Evolutionary conservation across 2,797 vertebrate species (phyloP).

Genomic region (Galago senegalensis): DNA sequence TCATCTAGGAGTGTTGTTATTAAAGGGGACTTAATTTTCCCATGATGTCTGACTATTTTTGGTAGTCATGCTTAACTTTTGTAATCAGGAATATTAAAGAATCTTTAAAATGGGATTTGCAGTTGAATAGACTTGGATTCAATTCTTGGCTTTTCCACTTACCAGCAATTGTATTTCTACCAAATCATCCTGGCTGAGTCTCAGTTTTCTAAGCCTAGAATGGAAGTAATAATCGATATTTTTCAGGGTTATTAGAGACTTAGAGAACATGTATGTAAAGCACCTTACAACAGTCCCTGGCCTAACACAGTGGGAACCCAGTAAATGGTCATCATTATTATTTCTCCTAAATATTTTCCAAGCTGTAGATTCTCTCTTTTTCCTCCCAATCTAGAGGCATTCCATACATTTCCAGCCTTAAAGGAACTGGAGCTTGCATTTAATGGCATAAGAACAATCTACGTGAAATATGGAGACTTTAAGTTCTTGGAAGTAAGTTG

Average conservation of each 20-base stretch:
- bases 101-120: conserved; percentile 36
- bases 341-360: conserved; percentile 46
- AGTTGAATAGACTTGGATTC: conserved; percentile 10
- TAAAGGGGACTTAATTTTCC: conserved; percentile 21
- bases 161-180: background rate
- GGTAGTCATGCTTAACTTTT: conserved; percentile 27
- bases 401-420: conserved; percentile 91
- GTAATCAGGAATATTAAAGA: conserved; percentile 20
- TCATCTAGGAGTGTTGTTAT: conserved; percentile 12
- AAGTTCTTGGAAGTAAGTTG: conserved; percentile 92
- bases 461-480: conserved; percentile 90
- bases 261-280: background rate
- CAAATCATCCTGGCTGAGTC: background rate
- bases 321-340: conserved; percentile 11
- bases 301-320: background rate
- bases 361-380: background rate
- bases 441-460: conserved; percentile 90
- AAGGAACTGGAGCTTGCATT: conserved; percentile 92
- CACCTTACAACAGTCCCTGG: background rate
- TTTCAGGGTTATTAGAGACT: background rate
- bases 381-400: conserved; percentile 88
- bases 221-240: background rate
- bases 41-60: conserved; percentile 4
- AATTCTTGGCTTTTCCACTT: conserved; percentile 7
- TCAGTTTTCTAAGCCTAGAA: background rate